Percentiles rank a stretch among this genome's conserved stretches.
Evolutionary conservation across 2,888 invertebrate genomes (phyloP).

Genomic region (Caenorhabditis japonica): DNA sequence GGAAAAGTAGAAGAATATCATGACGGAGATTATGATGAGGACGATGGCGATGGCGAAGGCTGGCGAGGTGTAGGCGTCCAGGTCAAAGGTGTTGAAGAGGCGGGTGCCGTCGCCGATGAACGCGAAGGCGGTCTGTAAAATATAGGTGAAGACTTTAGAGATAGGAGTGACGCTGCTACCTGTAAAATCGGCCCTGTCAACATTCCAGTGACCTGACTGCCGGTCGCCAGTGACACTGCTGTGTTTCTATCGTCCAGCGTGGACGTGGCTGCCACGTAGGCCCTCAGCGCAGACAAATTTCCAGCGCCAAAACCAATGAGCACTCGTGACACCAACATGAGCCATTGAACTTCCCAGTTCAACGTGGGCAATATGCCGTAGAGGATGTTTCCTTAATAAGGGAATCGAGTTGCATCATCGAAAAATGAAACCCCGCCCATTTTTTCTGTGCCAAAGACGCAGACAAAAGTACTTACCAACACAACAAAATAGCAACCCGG

Average conservation of each 20-base stretch:
- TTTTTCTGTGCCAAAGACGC: background rate
- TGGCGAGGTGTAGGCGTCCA: conserved; percentile 54
- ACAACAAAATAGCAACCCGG: conserved; percentile 41
- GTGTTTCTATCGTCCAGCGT: conserved; percentile 48
- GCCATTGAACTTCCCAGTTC: conserved; percentile 40
- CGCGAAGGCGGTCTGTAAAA: conserved; percentile 37
- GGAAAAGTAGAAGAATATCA: conserved; percentile 48
- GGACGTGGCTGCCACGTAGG: conserved; percentile 50
- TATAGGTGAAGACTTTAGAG: background rate
- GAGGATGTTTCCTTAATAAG: conserved; percentile 39
- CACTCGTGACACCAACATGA: conserved; percentile 54
- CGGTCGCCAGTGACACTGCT: conserved; percentile 52
- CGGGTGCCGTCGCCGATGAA: conserved; percentile 42
- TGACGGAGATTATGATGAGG: conserved; percentile 33
- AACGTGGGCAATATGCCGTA: conserved; percentile 53
- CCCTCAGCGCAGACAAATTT: conserved; percentile 49
- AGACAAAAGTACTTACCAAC: conserved; percentile 13
- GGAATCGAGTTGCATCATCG: background rate
- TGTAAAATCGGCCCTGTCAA: conserved; percentile 51
- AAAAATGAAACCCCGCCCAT: background rate
- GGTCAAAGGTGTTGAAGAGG: conserved; percentile 34
- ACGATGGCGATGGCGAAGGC: conserved; percentile 40
- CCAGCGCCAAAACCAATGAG: conserved; percentile 55
- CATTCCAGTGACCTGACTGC: conserved; percentile 55
- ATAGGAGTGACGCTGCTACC: conserved; percentile 1